Base-by-base conservation (phyloP, 2,797 vertebrate genomes). In the Sebastes minor region DNA sequence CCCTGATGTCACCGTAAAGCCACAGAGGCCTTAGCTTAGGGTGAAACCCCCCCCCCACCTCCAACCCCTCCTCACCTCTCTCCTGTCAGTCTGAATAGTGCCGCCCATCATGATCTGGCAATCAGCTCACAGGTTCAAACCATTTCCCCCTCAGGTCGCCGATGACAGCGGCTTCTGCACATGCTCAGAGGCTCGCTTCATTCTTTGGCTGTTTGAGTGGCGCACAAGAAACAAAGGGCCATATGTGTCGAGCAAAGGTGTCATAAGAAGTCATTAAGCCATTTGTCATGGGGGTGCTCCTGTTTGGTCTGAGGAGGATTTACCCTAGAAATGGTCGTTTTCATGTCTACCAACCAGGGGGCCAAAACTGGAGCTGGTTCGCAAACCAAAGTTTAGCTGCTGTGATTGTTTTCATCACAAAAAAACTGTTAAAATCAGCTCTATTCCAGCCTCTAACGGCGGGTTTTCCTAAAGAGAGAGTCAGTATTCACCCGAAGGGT, bases 1-100 rank as follows among this genome's bases (percentile, higher is more conserved):
- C 86, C 85, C 86, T 93, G 86, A 94, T 91, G 92, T 92, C 91
- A 94, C 90, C 67, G 81, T 72, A 84, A 89, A 71, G 89, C 76
- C 74, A 61, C 79, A 59, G 79, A 74, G 82, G 83, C 67, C 83
- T 89, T 72, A 86, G 85, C 83, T 88, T 71, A 60, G 10, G 16
- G 16, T 71, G 74, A 74, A 38, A 23, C 57, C 27, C 81, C 57
- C 23, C 18, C 2, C 3, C 80, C 18, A 20, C 32, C 42, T 23
- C 10, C 5, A 9, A 8, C n/a, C 27, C 52, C 70, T 60, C 65
- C 60, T 71, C 74, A 9, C 60, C 56, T 75, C 52, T 53, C 64
- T 49, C 27, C 68, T 61, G 64, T 67, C 72, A 61, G 75, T 32
- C 46, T 74, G 66, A 71, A 57, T 11, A 53, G 55, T 62, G 65